Evolutionary conservation across 2,888 invertebrate species (phyloP).

Genomic region (Chrysomela aeneicollis): DNA sequence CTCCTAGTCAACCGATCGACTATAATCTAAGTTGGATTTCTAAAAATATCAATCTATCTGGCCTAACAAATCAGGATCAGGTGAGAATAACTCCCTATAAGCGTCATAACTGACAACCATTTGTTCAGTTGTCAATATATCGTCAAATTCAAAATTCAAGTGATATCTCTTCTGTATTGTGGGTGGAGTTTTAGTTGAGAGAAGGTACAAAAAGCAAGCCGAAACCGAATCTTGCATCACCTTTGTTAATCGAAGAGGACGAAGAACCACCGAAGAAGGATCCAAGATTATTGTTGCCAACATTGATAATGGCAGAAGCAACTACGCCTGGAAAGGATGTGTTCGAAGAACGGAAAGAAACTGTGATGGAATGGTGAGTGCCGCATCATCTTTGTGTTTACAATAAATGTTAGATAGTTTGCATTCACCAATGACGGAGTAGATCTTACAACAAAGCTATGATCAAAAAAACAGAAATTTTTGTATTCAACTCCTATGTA

Average conservation of each 20-base stretch:
- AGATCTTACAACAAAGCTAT: too few relatives aligned
- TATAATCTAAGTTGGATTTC: constrained; percentile 46
- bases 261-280: constrained; percentile 38
- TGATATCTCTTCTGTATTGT: constrained; percentile 23
- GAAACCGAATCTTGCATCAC: neutral
- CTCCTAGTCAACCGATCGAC: constrained; percentile 42
- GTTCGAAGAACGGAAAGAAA: constrained; percentile 37
- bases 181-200: constrained; percentile 31
- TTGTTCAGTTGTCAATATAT: neutral
- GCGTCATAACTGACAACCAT: neutral
- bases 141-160: constrained; percentile 22
- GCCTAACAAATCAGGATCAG: constrained; percentile 34
- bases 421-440: too few relatives aligned
- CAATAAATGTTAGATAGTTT: too few relatives aligned
- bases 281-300: constrained; percentile 36
- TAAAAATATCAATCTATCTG: constrained; percentile 42
- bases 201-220: constrained; percentile 1
- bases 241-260: constrained; percentile 29
- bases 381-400: too few relatives aligned
- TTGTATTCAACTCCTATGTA: too few relatives aligned
- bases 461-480: too few relatives aligned
- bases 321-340: constrained; percentile 15
- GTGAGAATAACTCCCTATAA: constrained; percentile 22
- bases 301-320: constrained; percentile 33
- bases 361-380: constrained; percentile 45